Conservation (phyloP, 1,140 invertebrate genomes). For the Tachypleus tridentatus region DNA sequence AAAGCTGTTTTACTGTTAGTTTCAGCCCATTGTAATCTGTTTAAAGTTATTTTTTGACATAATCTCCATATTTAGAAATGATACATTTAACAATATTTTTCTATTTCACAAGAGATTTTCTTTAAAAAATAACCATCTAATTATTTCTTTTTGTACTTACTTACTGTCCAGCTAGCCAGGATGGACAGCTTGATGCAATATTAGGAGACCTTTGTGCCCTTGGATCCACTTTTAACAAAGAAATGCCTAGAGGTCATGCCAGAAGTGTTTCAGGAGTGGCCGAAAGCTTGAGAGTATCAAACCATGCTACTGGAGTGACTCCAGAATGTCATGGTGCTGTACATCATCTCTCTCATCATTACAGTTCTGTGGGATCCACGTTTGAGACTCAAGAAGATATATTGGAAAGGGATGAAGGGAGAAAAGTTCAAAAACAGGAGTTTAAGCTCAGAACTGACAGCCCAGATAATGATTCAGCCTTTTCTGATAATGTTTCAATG, state of each 20-base stretch:
- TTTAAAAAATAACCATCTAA: no score
- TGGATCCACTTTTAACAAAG: slow-evolving; percentile 59
- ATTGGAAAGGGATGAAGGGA: slow-evolving; percentile 19
- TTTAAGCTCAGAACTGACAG: slow-evolving; percentile 60
- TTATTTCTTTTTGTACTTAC: no score
- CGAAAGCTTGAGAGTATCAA: not conserved
- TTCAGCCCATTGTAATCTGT: no score
- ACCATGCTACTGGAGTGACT: not conserved
- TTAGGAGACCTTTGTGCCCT: slow-evolving; percentile 84
- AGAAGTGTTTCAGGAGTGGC: slow-evolving; percentile 4
- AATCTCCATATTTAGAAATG: not conserved
- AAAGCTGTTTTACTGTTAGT: no score
- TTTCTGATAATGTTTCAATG: slow-evolving; percentile 88
- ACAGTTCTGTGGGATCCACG: slow-evolving; percentile 38
- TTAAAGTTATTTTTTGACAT: no score
- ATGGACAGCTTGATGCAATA: slow-evolving; percentile 90
- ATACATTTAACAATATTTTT: slow-evolving; percentile 1
- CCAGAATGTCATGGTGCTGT: not conserved
- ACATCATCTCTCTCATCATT: slow-evolving; percentile 1
- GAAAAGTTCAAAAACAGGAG: slow-evolving; percentile 21
- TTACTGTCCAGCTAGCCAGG: slow-evolving; percentile 73
- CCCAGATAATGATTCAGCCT: slow-evolving; percentile 93
- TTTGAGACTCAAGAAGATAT: slow-evolving; percentile 30
- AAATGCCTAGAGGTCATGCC: slow-evolving; percentile 23
- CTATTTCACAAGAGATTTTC: slow-evolving; percentile 21